Evolutionary conservation across 2,113 vertebrate species (phyloP), one percentile per base, ranked within the genome.

Genomic region (Mugil cephalus): DNA sequence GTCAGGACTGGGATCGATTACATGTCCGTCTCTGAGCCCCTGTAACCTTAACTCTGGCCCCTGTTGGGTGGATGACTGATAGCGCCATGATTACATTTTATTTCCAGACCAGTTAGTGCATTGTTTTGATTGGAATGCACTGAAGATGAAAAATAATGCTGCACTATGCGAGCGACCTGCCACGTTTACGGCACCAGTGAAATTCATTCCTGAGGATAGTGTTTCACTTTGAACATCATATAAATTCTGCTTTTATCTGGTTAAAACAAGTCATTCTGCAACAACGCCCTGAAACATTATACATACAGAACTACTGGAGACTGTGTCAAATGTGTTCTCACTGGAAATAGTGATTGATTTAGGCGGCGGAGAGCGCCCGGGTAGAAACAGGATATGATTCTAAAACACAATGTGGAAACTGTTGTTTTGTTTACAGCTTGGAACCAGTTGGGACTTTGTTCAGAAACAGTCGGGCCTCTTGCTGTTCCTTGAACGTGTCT

Each of bases 1-100:
- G 66, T 76, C 55, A 75, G 67, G 21, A 74, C 77, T 84, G 51
- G 24, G 15, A 87, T 89, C 6, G 76, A 87, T 87, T 79, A 72
- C 34, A 63, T 74, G 76, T 61, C 78, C 24, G 61, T 60, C 39
- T 43, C 15, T 62, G 67, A 73, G 17, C 60, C 19, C 11, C 51
- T 53, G 35, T 46, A 4, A 60, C 61, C 66, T 64, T 34, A 77
- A 70, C 79, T 55, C 11, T 67, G 53, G 24, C 68, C 71, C 58
- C 62, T 63, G 48, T 62, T 78, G 70, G 72, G 21, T 54, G 34
- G 21, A 24, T 81, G 85, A 82, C 77, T 79, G 81, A 86, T 66
- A 17, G 55, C 62, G 61, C 51, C 2, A 4, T 79, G 74, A 79
- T 89, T 83, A 64, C 65, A 65, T 69, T 69, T 75, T 72, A 82